Evolutionary conservation across 2,888 invertebrate species (phyloP).

Genomic region (Pseudanteris insignis): DNA sequence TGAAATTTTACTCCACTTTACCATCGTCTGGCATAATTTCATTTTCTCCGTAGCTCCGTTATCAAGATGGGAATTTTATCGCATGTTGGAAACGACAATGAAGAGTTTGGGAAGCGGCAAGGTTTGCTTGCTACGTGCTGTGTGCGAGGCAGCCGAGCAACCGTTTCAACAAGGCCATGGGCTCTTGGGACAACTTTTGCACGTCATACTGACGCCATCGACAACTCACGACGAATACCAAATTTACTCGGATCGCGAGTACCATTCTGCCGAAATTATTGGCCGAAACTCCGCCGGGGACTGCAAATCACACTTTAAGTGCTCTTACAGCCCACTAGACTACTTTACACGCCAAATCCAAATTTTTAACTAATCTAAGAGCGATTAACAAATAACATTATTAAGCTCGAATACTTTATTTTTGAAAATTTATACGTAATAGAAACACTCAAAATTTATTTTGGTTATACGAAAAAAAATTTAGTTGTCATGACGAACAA

Average conservation of each 20-base stretch:
- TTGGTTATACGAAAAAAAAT: too few relatives aligned
- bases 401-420: too few relatives aligned
- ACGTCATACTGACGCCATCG: conserved; percentile 80
- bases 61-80: conserved; percentile 73
- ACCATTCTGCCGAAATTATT: conserved; percentile 73
- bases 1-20: too few relatives aligned
- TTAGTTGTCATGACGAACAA: too few relatives aligned
- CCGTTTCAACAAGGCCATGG: conserved; percentile 77
- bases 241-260: conserved; percentile 75
- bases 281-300: conserved; percentile 48
- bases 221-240: conserved; percentile 72
- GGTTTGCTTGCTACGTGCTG: conserved; percentile 77
- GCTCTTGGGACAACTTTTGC: conserved; percentile 78
- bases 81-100: conserved; percentile 71
- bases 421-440: too few relatives aligned
- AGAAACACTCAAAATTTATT: too few relatives aligned
- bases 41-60: conserved; percentile 39
- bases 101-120: conserved; percentile 64
- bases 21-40: too few relatives aligned
- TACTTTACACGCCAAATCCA: too few relatives aligned
- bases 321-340: too few relatives aligned
- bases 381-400: too few relatives aligned
- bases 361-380: too few relatives aligned
- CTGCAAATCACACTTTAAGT: too few relatives aligned
- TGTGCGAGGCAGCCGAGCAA: conserved; percentile 79